phyloP scores from a whole-genome alignment of 1,140 invertebrate genomes.

The Periplaneta americana region DNA sequence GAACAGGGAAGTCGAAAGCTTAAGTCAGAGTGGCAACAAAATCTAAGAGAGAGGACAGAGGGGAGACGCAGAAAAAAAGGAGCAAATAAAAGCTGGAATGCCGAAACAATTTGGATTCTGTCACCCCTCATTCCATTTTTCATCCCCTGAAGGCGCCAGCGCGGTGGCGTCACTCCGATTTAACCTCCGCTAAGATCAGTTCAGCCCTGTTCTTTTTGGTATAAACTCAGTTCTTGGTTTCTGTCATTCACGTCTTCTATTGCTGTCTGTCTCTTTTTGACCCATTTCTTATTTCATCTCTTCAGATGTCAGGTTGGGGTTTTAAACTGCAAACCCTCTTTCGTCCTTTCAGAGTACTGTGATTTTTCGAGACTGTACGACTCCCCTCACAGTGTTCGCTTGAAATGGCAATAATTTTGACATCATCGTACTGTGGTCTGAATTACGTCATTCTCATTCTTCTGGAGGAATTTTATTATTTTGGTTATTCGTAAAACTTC shows the following conservation, averaged over 20 bases:
- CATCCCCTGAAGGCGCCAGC: constrained; percentile 6
- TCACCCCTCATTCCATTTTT: constrained; percentile 15
- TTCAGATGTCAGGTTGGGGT: constrained; percentile 1
- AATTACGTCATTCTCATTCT: too few species aligned
- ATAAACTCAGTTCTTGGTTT: background rate
- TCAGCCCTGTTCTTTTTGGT: background rate
- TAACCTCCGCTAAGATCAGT: background rate
- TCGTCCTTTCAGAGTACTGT: too few species aligned
- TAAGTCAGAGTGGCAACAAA: background rate
- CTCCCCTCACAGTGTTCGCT: too few species aligned
- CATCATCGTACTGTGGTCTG: too few species aligned
- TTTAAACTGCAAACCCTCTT: background rate
- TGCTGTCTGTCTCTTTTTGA: background rate
- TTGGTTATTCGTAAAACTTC: too few species aligned
- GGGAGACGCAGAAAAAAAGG: background rate
- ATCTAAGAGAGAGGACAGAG: background rate
- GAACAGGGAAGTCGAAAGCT: background rate
- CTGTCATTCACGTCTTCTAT: background rate
- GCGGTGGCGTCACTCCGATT: background rate
- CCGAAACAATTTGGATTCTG: constrained; percentile 16
- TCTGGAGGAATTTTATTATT: too few species aligned
- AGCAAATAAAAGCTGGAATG: background rate
- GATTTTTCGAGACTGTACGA: too few species aligned
- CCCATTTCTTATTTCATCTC: constrained; percentile 3
- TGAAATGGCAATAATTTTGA: too few species aligned